Conservation (phyloP, 2,113 vertebrate species). For the Bos javanicus region DNA sequence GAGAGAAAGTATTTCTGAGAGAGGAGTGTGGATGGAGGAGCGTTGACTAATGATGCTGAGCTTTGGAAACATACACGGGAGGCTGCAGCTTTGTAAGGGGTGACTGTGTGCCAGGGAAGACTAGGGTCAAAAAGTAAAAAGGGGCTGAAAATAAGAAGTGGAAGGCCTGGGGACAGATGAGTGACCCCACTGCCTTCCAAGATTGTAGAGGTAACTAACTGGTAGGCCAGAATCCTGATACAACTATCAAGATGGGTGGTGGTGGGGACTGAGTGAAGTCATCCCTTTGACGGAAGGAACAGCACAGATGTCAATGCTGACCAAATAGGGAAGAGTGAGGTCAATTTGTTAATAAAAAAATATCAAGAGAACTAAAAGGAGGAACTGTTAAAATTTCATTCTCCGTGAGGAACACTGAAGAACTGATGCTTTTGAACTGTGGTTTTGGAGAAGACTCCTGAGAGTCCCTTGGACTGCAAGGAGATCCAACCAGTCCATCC, state of each 20-base stretch:
- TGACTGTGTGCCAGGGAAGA: not conserved
- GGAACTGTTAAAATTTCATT: not conserved
- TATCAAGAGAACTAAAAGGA: not conserved
- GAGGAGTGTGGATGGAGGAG: not conserved
- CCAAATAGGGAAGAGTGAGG: not conserved
- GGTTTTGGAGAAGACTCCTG: no score
- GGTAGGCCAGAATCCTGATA: not conserved
- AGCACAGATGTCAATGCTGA: not conserved
- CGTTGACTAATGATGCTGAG: not conserved
- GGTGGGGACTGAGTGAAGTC: not conserved
- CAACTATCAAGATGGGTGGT: not conserved
- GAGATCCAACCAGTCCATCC: no score
- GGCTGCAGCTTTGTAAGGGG: no score
- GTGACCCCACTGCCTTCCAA: not conserved
- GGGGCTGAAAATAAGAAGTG: not conserved
- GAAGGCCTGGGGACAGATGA: not conserved
- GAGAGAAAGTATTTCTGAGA: not conserved
- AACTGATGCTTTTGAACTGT: no score
- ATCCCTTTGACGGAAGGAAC: not conserved
- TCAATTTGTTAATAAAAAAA: not conserved
- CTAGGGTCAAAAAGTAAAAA: not conserved
- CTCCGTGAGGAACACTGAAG: not conserved
- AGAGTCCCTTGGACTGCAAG: no score
- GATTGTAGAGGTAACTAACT: not conserved
- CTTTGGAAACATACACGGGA: not conserved